Conservation (phyloP, 2,113 vertebrate species). For the Serinus canaria region DNA sequence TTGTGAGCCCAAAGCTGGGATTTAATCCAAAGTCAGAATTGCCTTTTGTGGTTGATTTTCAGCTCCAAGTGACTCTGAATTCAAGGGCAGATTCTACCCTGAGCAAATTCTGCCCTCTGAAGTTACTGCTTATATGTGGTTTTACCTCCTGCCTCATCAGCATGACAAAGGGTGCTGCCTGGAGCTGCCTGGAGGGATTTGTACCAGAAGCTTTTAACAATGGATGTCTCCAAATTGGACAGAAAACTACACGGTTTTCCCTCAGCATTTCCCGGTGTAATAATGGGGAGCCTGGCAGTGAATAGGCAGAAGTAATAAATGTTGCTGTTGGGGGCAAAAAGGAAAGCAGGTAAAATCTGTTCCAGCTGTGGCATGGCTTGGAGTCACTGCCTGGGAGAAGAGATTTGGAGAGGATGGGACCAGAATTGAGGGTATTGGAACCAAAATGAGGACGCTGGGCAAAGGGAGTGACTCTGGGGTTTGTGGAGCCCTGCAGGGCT, state of each 20-base stretch:
- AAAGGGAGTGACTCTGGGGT: neutral
- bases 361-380: neutral
- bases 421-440: neutral
- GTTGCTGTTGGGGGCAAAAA: neutral
- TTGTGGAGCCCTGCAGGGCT: neutral
- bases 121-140: neutral
- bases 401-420: neutral
- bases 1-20: neutral
- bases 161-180: neutral
- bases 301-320: neutral
- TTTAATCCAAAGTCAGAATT: neutral
- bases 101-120: neutral
- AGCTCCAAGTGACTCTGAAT: neutral
- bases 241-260: neutral
- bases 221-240: neutral
- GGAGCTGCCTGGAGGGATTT: constrained; percentile 7
- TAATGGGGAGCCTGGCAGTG: neutral
- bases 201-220: neutral
- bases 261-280: neutral
- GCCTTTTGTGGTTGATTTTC: constrained; percentile 5
- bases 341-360: neutral
- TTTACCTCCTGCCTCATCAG: constrained; percentile 6
- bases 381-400: neutral
- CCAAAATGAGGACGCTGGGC: neutral
- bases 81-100: neutral